Base-by-base conservation (phyloP, 2,113 vertebrate genomes). In the Piaya cayana region DNA sequence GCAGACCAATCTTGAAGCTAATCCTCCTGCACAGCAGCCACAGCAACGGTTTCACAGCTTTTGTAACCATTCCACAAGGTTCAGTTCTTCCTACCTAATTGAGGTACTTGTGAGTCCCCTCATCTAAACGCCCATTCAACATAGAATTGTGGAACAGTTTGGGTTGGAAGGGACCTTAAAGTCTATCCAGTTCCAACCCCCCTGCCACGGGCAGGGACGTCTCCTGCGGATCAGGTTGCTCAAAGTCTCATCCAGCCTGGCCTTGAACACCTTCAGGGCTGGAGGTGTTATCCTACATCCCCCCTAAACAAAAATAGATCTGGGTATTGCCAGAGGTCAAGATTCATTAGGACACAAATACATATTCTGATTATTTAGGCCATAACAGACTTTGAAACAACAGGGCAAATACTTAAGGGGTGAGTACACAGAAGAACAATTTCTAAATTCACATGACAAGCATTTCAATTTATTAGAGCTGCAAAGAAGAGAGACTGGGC, bases 391-490 rank as follows among this genome's bases (percentile, higher is more conserved):
- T 93, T 76, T 80, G 37, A 59, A 93, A 7, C 34, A 90, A 68
- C 22, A 81, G 5, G 21, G n/a, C 11, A 82, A 92, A 63, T 17
- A 4, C 92, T 45, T 56, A 82, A 65, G 1, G 11, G n/a, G 20
- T 9, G 14, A 70, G 32, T 27, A 60, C 20, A 55, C 1, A 0
- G 0, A 2, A 23, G 39, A 21, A 55, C 12, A 27, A 32, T 6
- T 23, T 50, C 12, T 27, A 59, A 72, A 47, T 27, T 26, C 26
- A 11, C 1, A 0, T 55, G 12, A 56, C 6, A 39, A 45, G 52
- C 22, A 19, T 20, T 47, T 74, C 52, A 6, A 50, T 11, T n/a
- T 27, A 16, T 23, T 29, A 36, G 11, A 42, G 47, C 0, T 29
- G 53, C 50, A 71, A 70, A 67, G 26, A 60, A 69, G 45, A 18